Evolutionary conservation across 2,888 invertebrate genomes (phyloP), one percentile per base, ranked within the genome.

Genomic region (Erannis defoliaria): DNA sequence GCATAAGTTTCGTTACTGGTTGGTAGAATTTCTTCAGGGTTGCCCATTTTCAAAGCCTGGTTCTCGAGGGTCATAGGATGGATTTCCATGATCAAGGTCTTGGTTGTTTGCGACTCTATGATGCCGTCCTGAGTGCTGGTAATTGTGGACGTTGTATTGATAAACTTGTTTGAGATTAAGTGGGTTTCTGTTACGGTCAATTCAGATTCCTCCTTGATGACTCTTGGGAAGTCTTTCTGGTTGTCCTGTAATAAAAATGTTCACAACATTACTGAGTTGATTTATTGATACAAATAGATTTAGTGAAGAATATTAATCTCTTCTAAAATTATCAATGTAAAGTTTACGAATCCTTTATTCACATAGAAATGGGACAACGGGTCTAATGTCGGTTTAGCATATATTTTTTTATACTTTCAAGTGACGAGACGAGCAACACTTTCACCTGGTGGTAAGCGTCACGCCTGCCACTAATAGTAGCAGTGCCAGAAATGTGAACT

Each of bases 51-150:
- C 1, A 81, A 67, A 12, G 74, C 66, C 19, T 76, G 46, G 1
- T 68, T 53, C 5, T 48, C 46, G 1, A 4, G 37, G 1, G 37
- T 55, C 66, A 89, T 76, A 0, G 90, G 88, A 12, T 85, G 79
- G 67, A 90, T 89, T 71, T 90, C 89, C 89, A 90, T 89, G 38
- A 90, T 81, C 35, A 89, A 67, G 0, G 89, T 88, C n/a, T 86
- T 87, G 0, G 89, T 87, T 1, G 87, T 86, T 64, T 87, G 82
- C 2, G 89, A 85, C 51, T 87, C 77, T 1, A 84, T 85, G 16
- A 87, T 48, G 3, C 88, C 88, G 16, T 86, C 85, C 19, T 79
- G 77, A 0, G 84, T 80, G 62, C 81, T 85, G 0, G 89, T 88
- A 12, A 86, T 75, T 0, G 88, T 87, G 0, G 90, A 89, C 0